These are phyloP conservation scores for Pristis pectinata DNA, from an alignment of 2,797 vertebrate genomes.

Conservation along the genomic window DNA sequence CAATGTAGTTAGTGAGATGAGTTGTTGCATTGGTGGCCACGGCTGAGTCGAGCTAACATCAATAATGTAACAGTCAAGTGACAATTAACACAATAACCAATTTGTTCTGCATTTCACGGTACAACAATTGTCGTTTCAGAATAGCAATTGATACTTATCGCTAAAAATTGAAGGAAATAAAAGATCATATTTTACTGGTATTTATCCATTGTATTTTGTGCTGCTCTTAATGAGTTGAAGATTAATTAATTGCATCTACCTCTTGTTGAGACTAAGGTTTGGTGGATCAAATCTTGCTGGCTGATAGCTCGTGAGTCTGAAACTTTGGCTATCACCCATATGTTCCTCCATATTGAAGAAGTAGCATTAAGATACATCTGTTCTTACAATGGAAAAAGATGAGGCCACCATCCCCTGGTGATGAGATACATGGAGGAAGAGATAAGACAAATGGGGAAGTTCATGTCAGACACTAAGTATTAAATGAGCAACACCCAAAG, in stretches of 20 bases:
- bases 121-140: not conserved
- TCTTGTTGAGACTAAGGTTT: not conserved
- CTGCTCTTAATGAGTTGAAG: not conserved
- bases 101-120: not conserved
- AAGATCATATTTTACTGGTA: not conserved
- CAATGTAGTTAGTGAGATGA: not conserved
- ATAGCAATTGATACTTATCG: not conserved
- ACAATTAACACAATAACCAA: not conserved
- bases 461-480: too few relatives aligned
- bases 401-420: too few relatives aligned
- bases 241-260: not conserved
- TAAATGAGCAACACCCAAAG: too few relatives aligned
- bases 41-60: too few relatives aligned
- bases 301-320: too few relatives aligned
- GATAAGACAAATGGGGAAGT: too few relatives aligned
- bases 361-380: too few relatives aligned
- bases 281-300: too few relatives aligned
- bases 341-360: too few relatives aligned
- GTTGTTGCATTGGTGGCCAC: not conserved
- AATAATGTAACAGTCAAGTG: not conserved
- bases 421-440: too few relatives aligned
- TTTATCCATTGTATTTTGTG: not conserved
- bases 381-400: too few relatives aligned
- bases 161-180: not conserved
- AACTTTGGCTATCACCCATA: too few relatives aligned